These are phyloP conservation scores for Agapornis roseicollis DNA, from an alignment of 2,113 vertebrate genomes.

Conservation along the genomic window DNA sequence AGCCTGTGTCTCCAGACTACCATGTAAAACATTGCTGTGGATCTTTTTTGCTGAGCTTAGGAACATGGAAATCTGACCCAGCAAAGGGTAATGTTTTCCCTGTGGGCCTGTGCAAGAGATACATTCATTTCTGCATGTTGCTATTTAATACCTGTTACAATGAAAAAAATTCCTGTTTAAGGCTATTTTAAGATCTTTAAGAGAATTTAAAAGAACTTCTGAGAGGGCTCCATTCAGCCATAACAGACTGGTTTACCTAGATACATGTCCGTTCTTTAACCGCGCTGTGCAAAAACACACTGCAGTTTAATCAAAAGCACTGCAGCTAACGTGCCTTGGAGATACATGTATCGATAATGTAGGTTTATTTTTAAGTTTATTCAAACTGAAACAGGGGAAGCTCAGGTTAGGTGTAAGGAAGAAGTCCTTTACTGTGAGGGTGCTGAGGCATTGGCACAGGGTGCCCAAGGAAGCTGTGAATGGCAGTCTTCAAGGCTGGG, in stretches of 20 bases:
- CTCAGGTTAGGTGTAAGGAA: background rate
- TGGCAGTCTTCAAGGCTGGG: too few relatives aligned
- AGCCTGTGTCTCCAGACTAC: background rate
- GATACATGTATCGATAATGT: background rate
- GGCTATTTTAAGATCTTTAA: conserved; percentile 14
- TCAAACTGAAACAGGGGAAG: background rate
- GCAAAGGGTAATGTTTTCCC: background rate
- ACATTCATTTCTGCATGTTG: background rate
- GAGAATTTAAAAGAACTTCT: background rate
- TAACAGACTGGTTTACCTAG: background rate
- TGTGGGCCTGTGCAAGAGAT: background rate
- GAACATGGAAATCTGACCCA: background rate
- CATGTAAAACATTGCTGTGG: background rate
- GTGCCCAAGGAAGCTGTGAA: too few relatives aligned
- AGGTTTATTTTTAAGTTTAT: background rate
- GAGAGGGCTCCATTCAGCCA: background rate
- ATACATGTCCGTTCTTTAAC: background rate
- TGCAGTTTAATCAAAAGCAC: conserved; percentile 25
- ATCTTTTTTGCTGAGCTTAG: background rate
- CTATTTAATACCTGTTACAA: conserved; percentile 31
- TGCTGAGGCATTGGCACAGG: too few relatives aligned
- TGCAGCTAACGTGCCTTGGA: background rate
- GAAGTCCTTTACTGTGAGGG: background rate
- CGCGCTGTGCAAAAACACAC: background rate
- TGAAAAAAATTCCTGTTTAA: conserved; percentile 4